Evolutionary conservation across 2,888 invertebrate species (phyloP).

Genomic region (Habrosyne pyritoides): DNA sequence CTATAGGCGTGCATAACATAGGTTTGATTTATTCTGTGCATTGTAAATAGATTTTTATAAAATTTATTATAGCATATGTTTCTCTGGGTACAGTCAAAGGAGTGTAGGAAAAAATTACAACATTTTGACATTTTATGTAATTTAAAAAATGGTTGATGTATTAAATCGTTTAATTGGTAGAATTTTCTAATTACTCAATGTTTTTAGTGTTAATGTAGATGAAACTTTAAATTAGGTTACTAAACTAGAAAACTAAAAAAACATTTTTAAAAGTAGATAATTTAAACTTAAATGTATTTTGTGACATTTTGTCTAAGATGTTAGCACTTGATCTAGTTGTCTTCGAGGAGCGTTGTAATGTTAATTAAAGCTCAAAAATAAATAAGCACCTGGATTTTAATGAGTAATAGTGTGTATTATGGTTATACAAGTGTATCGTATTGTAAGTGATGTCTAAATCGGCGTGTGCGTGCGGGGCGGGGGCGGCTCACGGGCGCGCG

Average conservation of each 20-base stretch:
- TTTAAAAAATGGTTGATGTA: too few relatives aligned
- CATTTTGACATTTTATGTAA: too few relatives aligned
- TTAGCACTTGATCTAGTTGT: neutral
- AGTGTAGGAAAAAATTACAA: neutral
- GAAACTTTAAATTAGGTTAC: too few relatives aligned
- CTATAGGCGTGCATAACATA: neutral
- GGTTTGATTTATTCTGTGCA: neutral
- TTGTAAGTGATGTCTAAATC: slow-evolving; percentile 70
- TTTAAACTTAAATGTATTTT: too few relatives aligned
- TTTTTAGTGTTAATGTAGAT: too few relatives aligned
- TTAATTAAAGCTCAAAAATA: neutral
- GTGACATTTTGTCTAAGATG: too few relatives aligned
- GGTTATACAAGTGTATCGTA: slow-evolving; percentile 48
- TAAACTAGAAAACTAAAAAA: too few relatives aligned
- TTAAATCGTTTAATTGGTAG: too few relatives aligned
- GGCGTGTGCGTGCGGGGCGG: slow-evolving; percentile 49
- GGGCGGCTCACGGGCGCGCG: slow-evolving; percentile 39
- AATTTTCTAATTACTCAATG: too few relatives aligned
- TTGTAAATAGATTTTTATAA: too few relatives aligned
- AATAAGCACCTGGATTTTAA: neutral
- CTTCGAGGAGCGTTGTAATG: neutral
- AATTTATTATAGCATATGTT: neutral
- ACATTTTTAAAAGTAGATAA: too few relatives aligned
- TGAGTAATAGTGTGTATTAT: neutral
- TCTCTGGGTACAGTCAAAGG: too few relatives aligned